Evolutionary conservation across 35 echinoderm and acorn worm species (phyloP).

Genomic region (Strongylocentrotus purpuratus): DNA sequence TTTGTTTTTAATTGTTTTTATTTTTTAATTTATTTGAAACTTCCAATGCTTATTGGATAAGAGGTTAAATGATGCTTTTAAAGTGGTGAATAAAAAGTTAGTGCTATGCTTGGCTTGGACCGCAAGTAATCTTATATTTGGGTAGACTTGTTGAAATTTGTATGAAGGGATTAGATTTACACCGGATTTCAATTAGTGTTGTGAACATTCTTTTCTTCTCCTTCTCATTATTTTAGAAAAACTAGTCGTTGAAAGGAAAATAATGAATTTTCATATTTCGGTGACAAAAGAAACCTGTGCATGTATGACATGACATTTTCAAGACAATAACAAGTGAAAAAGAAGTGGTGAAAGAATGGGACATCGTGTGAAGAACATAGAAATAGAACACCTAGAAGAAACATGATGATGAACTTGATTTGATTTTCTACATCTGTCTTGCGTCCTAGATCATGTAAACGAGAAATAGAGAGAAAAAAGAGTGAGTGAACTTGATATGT

Average conservation of each 20-base stretch:
- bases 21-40: not conserved
- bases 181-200: not conserved
- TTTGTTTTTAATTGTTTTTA: not conserved
- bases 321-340: not conserved
- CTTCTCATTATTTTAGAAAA: not conserved
- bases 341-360: not conserved
- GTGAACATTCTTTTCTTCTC: not conserved
- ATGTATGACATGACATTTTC: not conserved
- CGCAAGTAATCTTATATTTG: not conserved
- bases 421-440: not conserved
- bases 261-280: not conserved
- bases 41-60: not conserved
- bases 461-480: not conserved
- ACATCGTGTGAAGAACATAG: not conserved
- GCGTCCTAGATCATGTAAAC: not conserved
- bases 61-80: not conserved
- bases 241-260: not conserved
- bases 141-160: not conserved
- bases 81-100: not conserved
- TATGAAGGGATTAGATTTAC: not conserved
- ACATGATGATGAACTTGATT: not conserved
- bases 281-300: not conserved
- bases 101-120: not conserved
- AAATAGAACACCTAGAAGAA: not conserved
- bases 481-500: constrained; percentile 20